These are phyloP conservation scores for Larimichthys crocea DNA, from an alignment of 2,113 vertebrate species.

Conservation along the genomic window DNA sequence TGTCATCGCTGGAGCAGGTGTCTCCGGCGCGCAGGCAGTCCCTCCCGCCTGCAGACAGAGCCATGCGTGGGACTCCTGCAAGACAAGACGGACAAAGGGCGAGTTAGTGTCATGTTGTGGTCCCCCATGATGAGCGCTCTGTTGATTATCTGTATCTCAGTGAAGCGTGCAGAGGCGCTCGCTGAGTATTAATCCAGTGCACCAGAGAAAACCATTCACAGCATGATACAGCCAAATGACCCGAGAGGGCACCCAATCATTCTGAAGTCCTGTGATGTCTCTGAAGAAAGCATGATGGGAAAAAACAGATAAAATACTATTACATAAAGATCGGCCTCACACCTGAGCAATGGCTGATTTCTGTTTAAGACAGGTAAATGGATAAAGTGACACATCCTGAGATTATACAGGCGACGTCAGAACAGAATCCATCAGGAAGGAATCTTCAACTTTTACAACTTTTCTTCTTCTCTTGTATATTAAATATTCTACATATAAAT, in stretches of 20 bases:
- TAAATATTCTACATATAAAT: too few species aligned
- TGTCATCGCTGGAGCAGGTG: constrained; percentile 89
- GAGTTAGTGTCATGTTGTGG: not conserved
- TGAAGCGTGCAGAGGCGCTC: not conserved
- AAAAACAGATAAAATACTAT: not conserved
- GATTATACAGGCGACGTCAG: not conserved
- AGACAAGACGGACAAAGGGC: constrained; percentile 8
- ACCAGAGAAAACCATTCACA: not conserved
- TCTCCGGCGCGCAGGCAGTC: constrained; percentile 93
- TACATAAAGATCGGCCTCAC: too few species aligned
- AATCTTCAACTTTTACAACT: too few species aligned
- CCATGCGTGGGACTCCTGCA: constrained; percentile 76
- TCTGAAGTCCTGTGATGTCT: not conserved
- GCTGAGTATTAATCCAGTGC: too few species aligned
- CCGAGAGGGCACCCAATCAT: too few species aligned
- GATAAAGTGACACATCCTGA: not conserved
- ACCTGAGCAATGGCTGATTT: not conserved
- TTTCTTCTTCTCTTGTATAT: not conserved
- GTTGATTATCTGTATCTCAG: not conserved
- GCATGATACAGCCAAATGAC: not conserved
- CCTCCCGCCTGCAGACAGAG: constrained; percentile 72
- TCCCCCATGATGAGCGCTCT: not conserved
- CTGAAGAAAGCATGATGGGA: not conserved
- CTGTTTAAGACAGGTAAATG: not conserved
- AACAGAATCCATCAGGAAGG: not conserved